Evolutionary conservation across 2,113 vertebrate species (phyloP).

Genomic region (Mellivora capensis): DNA sequence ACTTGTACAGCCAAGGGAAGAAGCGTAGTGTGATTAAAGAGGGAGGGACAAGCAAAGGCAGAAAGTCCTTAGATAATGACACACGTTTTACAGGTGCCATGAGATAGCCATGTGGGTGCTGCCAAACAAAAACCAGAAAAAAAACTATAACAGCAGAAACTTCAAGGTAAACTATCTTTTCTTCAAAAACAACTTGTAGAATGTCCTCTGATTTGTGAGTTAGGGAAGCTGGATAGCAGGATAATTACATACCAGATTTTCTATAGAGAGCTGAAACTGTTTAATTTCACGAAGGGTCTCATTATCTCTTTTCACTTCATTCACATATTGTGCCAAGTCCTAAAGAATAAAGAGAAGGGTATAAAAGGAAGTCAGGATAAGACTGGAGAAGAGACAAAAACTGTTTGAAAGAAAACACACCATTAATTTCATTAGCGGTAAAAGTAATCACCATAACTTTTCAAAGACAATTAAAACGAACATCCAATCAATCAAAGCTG

Average conservation of each 20-base stretch:
- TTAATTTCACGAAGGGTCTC: conserved; percentile 96
- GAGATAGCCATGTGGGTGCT: rapidly evolving
- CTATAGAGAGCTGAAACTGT: conserved; percentile 97
- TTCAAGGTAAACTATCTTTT: conserved; percentile 21
- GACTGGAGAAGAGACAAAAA: neutral
- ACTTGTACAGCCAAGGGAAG: neutral
- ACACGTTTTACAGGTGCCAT: neutral
- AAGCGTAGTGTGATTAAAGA: neutral
- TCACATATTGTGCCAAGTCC: conserved; percentile 99
- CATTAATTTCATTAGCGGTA: conserved; percentile 13
- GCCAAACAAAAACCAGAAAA: neutral
- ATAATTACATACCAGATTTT: conserved; percentile 91
- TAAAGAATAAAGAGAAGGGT: conserved; percentile 76
- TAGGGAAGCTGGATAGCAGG: neutral
- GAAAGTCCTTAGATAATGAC: rapidly evolving
- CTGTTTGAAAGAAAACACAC: conserved; percentile 34
- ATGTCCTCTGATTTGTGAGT: neutral
- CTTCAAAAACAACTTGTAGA: neutral
- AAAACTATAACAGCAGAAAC: neutral
- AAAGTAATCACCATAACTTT: conserved; percentile 23
- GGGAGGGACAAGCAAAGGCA: neutral
- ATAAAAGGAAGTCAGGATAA: conserved; percentile 11
- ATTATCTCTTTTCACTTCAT: conserved; percentile 99
- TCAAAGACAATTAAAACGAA: conserved; percentile 40
- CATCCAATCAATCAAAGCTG: conserved; percentile 29